These are phyloP conservation scores for Channallabes apus DNA, from an alignment of 2,797 vertebrate genomes.

Conservation along the genomic window DNA sequence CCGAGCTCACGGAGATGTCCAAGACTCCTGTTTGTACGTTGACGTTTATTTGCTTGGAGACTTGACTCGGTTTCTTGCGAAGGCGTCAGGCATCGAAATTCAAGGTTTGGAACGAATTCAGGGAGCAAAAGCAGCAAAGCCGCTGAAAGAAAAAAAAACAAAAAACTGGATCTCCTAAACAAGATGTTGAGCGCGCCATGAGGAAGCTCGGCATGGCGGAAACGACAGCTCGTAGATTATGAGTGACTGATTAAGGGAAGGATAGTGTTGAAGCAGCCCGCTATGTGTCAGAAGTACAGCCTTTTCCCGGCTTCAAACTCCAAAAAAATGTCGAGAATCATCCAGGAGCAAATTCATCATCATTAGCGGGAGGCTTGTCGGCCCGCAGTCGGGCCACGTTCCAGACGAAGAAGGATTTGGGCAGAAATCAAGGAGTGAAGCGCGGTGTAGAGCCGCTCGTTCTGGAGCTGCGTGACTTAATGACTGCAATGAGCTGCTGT, in stretches of 20 bases:
- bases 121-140: background rate
- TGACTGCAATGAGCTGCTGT: conserved; percentile 3
- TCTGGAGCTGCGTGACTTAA: conserved; percentile 7
- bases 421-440: conserved; percentile 26
- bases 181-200: conserved; percentile 21
- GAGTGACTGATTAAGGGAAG: conserved; percentile 70
- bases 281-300: conserved; percentile 31
- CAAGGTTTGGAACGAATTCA: background rate
- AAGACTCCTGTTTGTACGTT: background rate
- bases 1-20: background rate
- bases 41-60: background rate
- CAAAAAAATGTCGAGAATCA: conserved; percentile 29
- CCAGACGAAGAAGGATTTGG: conserved; percentile 40
- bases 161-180: background rate
- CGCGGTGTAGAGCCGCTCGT: background rate
- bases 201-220: conserved; percentile 69
- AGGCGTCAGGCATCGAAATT: background rate
- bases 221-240: conserved; percentile 73
- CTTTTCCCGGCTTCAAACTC: conserved; percentile 33
- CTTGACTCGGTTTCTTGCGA: background rate
- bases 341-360: conserved; percentile 50
- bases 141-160: background rate
- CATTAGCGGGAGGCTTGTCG: conserved; percentile 45
- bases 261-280: conserved; percentile 69
- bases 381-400: conserved; percentile 31